Evolutionary conservation across 2,113 vertebrate genomes (phyloP).

Genomic region (Athene cunicularia): DNA sequence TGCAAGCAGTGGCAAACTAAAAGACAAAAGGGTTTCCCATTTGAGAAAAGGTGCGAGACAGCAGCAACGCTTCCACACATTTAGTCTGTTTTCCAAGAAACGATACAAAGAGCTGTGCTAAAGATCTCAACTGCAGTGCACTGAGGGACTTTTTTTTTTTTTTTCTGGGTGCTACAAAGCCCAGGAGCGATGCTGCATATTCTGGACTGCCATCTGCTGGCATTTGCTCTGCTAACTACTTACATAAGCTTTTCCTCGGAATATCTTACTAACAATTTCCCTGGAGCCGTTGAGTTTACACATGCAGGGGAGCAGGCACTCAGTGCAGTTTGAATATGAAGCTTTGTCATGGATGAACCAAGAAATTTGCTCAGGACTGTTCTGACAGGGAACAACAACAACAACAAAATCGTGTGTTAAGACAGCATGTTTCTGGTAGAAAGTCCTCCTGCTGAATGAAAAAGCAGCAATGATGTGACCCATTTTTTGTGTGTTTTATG

Average conservation of each 20-base stretch:
- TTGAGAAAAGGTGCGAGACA: not conserved
- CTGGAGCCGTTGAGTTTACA: not conserved
- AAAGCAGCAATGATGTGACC: not conserved
- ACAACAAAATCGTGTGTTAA: not conserved
- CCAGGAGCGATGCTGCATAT: not conserved
- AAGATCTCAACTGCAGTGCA: not conserved
- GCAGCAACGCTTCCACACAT: not conserved
- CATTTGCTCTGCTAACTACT: not conserved
- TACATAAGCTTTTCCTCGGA: not conserved
- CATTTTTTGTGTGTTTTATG: not conserved
- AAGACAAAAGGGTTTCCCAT: not conserved
- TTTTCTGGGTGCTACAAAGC: not conserved
- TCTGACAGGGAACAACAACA: not conserved
- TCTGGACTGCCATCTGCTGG: slow-evolving; percentile 65
- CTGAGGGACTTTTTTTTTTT: not conserved
- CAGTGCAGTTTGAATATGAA: not conserved
- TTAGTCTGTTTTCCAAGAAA: not conserved
- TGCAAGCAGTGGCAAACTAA: not conserved
- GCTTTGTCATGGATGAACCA: not conserved
- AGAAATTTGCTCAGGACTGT: not conserved
- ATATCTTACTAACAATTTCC: not conserved
- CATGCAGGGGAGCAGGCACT: not conserved
- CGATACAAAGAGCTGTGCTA: not conserved
- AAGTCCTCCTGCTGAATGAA: not conserved
- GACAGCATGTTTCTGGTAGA: not conserved